phyloP scores from a whole-genome alignment of 2,113 vertebrate species.

The Clarias gariepinus region DNA sequence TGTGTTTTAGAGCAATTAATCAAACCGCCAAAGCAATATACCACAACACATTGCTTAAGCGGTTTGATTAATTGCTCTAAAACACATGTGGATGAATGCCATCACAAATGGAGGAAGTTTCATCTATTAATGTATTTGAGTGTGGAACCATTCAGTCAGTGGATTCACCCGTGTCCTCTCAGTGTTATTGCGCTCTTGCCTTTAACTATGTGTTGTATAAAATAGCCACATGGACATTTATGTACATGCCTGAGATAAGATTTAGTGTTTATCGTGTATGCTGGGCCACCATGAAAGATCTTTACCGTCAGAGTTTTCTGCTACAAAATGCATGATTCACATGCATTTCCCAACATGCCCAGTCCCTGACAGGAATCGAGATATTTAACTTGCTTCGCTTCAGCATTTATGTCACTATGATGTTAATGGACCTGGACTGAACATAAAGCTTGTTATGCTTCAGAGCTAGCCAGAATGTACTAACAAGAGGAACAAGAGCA shows the following conservation, averaged over 20 bases:
- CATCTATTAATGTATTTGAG: not conserved
- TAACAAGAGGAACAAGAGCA: not conserved
- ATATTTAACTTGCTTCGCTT: conserved; percentile 17
- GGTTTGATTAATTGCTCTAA: conserved; percentile 4
- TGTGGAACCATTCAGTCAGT: not conserved
- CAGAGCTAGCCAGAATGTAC: not conserved
- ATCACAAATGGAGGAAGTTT: conserved; percentile 5
- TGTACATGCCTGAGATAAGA: conserved; percentile 38
- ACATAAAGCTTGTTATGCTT: not conserved
- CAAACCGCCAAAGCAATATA: too few relatives aligned
- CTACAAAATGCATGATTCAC: conserved; percentile 21
- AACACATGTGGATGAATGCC: conserved; percentile 19
- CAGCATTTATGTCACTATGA: not conserved
- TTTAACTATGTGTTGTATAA: conserved; percentile 17
- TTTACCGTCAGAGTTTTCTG: conserved; percentile 7
- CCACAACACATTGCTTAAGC: not conserved
- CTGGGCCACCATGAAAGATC: conserved; percentile 26
- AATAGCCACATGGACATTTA: conserved; percentile 29
- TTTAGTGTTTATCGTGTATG: conserved; percentile 14
- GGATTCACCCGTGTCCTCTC: not conserved
- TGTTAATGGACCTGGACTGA: not conserved
- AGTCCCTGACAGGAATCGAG: conserved; percentile 19
- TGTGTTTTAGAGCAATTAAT: too few relatives aligned
- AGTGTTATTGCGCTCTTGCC: conserved; percentile 4
- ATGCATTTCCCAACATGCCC: conserved; percentile 21